Conservation (phyloP, 2,797 vertebrate species). For the Cuculus canorus region DNA sequence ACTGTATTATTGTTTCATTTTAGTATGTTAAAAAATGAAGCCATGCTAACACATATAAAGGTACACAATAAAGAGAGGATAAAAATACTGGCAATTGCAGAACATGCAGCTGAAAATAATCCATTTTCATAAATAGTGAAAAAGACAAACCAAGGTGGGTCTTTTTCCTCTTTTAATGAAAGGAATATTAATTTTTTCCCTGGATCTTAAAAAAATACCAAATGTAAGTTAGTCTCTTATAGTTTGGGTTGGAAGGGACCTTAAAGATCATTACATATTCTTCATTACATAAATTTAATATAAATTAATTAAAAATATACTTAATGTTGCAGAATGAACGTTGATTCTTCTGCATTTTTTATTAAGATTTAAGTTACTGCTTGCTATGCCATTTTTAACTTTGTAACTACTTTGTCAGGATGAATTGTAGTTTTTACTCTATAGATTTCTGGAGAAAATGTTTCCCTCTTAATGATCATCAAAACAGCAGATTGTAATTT, state of each 20-base stretch:
- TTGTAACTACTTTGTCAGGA: not conserved
- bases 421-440: not conserved
- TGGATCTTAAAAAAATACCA: not conserved
- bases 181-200: not conserved
- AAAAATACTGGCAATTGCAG: not conserved
- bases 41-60: not conserved
- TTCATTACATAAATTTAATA: not conserved
- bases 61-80: not conserved
- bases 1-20: not conserved
- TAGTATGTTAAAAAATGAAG: not conserved
- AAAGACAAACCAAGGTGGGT: not conserved
- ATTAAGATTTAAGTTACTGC: constrained; percentile 17
- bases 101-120: not conserved
- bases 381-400: constrained; percentile 4
- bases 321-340: not conserved
- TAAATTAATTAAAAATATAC: not conserved
- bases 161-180: not conserved
- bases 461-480: constrained; percentile 13
- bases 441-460: not conserved
- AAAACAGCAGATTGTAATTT: constrained; percentile 15
- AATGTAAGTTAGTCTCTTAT: not conserved
- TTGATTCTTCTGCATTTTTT: not conserved
- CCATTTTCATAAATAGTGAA: not conserved
- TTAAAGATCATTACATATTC: too few relatives aligned
- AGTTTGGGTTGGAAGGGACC: too few relatives aligned